These are phyloP conservation scores for Drosophila suboccidentalis DNA, from an alignment of 2,888 invertebrate genomes.

Conservation along the genomic window DNA sequence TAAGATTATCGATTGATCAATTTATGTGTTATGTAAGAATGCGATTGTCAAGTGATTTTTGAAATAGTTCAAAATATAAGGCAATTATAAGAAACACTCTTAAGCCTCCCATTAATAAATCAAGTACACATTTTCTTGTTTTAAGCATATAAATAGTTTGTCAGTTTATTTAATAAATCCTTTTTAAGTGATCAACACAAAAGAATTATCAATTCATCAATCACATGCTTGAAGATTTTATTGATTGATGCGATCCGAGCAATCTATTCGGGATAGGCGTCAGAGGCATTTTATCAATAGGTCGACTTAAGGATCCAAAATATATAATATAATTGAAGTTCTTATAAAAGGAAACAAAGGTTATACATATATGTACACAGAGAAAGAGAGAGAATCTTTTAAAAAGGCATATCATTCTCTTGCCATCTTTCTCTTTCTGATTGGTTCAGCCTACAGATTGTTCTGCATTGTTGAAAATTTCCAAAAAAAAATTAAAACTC, in stretches of 20 bases:
- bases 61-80: no score
- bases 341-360: constrained; percentile 16
- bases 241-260: background rate
- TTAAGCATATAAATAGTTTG: constrained; percentile 50
- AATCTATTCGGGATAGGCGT: constrained; percentile 3
- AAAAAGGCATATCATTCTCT: constrained; percentile 2
- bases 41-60: no score
- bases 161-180: constrained; percentile 51
- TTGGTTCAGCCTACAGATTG: constrained; percentile 1
- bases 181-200: constrained; percentile 26
- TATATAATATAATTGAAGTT: constrained; percentile 19
- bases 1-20: no score
- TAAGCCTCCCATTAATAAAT: background rate
- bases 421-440: background rate
- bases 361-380: constrained; percentile 21
- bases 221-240: constrained; percentile 2
- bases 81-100: background rate
- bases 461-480: constrained; percentile 1
- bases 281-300: constrained; percentile 14
- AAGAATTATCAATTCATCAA: constrained; percentile 23
- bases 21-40: no score
- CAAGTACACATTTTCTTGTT: constrained; percentile 3
- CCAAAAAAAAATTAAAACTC: background rate
- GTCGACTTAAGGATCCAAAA: constrained; percentile 19
- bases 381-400: constrained; percentile 22